Evolutionary conservation across 2,888 invertebrate species (phyloP), one percentile per base, ranked within the genome.

Genomic region (Philhelius pedissequus): DNA sequence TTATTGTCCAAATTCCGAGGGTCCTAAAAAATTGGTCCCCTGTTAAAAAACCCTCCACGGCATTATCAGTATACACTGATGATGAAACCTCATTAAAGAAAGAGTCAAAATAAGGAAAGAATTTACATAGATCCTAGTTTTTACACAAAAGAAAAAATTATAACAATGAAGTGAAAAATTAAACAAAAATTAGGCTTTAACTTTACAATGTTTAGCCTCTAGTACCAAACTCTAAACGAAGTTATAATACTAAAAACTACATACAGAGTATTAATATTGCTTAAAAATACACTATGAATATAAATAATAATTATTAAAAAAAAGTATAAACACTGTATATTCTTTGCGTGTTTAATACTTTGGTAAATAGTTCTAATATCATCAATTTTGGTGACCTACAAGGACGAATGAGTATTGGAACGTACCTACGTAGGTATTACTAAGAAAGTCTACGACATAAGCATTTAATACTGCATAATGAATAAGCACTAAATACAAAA

Each of bases 401-500:
- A n/a, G 13, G 30, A 7, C 13, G 20, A 58, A 22, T 38, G n/a
- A 15, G 13, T 22, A 22, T 32, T 32, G 52, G 9, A n/a, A n/a
- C n/a, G n/a, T n/a, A n/a, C n/a, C n/a, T 32, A 52, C 15, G 20
- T 8, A 58, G 20, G 13, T n/a, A 13, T 22, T 8, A 58, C 22
- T 15, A 22, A n/a, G 22, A 35, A n/a, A 70, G n/a, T 20, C 25
- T 38, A 45, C n/a, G n/a, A n/a, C n/a, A n/a, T n/a, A 66, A 52
- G 52, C 45, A 45, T 38, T 69, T 50, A 69, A 40, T 9, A 56
- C 18, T 62, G 62, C 62, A 15, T n/a, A 43, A 45, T 13, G 27
- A 30, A 43, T 43, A 80, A 80, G 80, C 80, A 52, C 68, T 80
- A 62, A 64, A 48, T 75, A 73, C 68, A 52, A 75, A 75, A 69